Conservation (phyloP, 2,797 vertebrate species). For the Rhynchonycteris naso region DNA sequence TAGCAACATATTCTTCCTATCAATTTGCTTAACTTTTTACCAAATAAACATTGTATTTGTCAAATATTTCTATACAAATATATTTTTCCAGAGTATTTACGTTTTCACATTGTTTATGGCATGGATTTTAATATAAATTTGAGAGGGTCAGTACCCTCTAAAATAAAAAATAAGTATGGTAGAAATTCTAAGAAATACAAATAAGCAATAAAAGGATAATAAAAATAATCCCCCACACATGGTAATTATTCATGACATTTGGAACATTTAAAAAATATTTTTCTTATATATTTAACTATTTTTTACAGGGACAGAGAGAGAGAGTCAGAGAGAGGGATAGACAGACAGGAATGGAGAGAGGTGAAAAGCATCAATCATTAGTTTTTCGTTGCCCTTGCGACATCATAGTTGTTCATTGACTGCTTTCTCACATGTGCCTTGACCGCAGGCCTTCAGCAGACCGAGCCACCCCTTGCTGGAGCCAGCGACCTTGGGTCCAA, state of each 20-base stretch:
- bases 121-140: constrained; percentile 32
- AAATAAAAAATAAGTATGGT: constrained; percentile 12
- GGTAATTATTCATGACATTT: background rate
- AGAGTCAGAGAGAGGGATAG: too few species aligned
- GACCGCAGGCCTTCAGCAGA: too few species aligned
- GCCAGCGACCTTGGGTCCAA: too few species aligned
- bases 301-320: too few species aligned
- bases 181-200: constrained; percentile 34
- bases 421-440: too few species aligned
- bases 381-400: too few species aligned
- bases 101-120: background rate
- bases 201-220: constrained; percentile 37
- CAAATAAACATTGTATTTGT: background rate
- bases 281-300: background rate
- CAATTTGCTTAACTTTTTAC: constrained; percentile 47
- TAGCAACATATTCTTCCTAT: background rate
- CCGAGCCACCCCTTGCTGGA: too few species aligned
- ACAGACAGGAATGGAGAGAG: too few species aligned
- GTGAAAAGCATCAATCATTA: too few species aligned
- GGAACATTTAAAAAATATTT: too few species aligned
- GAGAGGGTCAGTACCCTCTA: background rate
- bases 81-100: background rate
- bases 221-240: background rate
- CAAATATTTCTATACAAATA: constrained; percentile 17
- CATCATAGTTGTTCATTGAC: too few species aligned